Evolutionary conservation across 2,888 invertebrate genomes (phyloP), one percentile per base, ranked within the genome.

Genomic region (Folsomia manolachei): DNA sequence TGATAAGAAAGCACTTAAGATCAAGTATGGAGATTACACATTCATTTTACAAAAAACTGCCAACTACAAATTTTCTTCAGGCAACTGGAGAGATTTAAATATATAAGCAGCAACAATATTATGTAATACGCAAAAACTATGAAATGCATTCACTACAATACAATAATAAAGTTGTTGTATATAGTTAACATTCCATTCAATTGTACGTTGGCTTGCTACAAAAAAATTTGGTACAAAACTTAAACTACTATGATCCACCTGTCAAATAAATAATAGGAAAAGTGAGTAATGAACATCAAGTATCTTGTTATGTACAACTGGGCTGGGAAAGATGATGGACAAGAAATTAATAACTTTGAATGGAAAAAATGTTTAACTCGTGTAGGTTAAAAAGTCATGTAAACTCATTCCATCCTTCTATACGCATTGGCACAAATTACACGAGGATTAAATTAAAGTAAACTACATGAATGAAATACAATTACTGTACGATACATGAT

Each of bases 251-350:
- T n/a, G n/a, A n/a, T n/a, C 51, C 51, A 67, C 25, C 53, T 67
- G 19, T 51, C 53, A 39, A 39, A 39, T 39, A 39, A 39, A 39
- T 14, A 39, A 9, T 39, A 39, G 14, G 39, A 39, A 39, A 39
- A 39, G 39, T 39, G 70, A 72, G 70, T 27, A 73, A 73, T 73
- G 70, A 70, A 73, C 73, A 73, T n/a, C n/a, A n/a, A n/a, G n/a
- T n/a, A n/a, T n/a, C n/a, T n/a, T n/a, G n/a, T n/a, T n/a, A n/a
- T n/a, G n/a, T n/a, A n/a, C n/a, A n/a, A n/a, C n/a, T n/a, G n/a
- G n/a, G n/a, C n/a, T n/a, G n/a, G n/a, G n/a, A n/a, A n/a, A n/a
- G n/a, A n/a, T n/a, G n/a, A n/a, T n/a, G n/a, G n/a, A n/a, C n/a
- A n/a, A n/a, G n/a, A n/a, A n/a, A n/a, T n/a, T n/a, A n/a, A n/a